Evolutionary conservation across 1,140 invertebrate genomes (phyloP).

Genomic region (Aphelinus certus): DNA sequence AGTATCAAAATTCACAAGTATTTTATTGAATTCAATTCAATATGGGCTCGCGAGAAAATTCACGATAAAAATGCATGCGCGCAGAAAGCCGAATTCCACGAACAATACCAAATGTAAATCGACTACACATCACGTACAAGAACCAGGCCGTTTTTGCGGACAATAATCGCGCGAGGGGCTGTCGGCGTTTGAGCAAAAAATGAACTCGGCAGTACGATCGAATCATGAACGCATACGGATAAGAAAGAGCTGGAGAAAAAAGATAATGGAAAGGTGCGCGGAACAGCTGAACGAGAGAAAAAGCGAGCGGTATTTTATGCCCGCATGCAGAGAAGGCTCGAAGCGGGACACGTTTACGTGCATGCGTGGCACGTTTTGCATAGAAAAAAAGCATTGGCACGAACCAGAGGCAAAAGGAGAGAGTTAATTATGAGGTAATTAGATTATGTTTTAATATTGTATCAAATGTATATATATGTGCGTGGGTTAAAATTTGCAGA

Average conservation of each 20-base stretch:
- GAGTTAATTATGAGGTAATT: slow-evolving; percentile 20
- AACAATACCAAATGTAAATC: too few species aligned
- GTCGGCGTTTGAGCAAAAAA: not conserved
- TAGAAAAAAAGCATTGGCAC: not conserved
- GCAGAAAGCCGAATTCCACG: too few species aligned
- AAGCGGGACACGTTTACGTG: too few species aligned
- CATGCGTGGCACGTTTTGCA: not conserved
- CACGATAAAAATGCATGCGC: too few species aligned
- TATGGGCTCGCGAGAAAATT: too few species aligned
- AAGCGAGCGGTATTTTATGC: too few species aligned
- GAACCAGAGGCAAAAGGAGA: not conserved
- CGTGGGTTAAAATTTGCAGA: too few species aligned
- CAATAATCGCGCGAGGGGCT: not conserved
- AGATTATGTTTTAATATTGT: not conserved
- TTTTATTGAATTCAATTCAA: too few species aligned
- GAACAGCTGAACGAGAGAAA: not conserved
- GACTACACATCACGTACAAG: too few species aligned
- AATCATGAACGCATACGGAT: not conserved
- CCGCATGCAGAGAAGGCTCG: too few species aligned
- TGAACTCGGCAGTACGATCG: not conserved
- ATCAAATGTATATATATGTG: too few species aligned
- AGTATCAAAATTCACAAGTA: too few species aligned
- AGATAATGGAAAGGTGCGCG: not conserved
- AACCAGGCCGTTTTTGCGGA: not conserved
- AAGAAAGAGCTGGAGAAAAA: not conserved